Evolutionary conservation across 2,888 invertebrate genomes (phyloP).

Genomic region (Eilema griseolum): DNA sequence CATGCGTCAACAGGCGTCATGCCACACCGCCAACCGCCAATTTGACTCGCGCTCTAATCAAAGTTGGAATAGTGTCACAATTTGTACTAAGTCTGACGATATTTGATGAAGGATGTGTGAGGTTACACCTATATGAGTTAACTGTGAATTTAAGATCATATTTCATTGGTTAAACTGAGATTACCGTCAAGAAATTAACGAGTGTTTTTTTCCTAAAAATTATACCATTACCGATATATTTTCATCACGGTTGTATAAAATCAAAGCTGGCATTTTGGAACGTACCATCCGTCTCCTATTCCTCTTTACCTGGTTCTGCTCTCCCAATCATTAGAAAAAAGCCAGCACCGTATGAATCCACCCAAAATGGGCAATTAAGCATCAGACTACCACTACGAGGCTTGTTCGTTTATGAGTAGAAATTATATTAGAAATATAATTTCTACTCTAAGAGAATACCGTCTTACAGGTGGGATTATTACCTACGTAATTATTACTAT

Average conservation of each 20-base stretch:
- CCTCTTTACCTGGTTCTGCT: background rate
- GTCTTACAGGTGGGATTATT: too few relatives aligned
- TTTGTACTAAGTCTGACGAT: constrained; percentile 53
- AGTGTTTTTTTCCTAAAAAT: background rate
- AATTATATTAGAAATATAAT: too few relatives aligned
- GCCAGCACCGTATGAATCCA: background rate
- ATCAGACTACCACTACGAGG: too few relatives aligned
- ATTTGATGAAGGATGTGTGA: constrained; percentile 39
- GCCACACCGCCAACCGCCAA: constrained; percentile 70
- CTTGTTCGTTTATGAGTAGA: too few relatives aligned
- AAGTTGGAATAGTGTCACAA: constrained; percentile 65
- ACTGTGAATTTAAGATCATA: background rate
- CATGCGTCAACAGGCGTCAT: constrained; percentile 38
- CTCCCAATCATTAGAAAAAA: background rate
- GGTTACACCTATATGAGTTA: constrained; percentile 30
- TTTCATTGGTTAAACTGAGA: constrained; percentile 1
- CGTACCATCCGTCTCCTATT: background rate
- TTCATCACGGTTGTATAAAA: too few relatives aligned
- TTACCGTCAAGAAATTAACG: background rate
- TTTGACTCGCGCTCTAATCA: constrained; percentile 65
- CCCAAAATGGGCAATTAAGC: too few relatives aligned
- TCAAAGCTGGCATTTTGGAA: background rate
- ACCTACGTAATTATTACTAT: too few relatives aligned
- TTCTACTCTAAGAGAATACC: too few relatives aligned
- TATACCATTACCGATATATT: background rate